Conservation (phyloP, 53 echinoderm and acorn worm genomes). For the Mesocentrotus franciscanus region DNA sequence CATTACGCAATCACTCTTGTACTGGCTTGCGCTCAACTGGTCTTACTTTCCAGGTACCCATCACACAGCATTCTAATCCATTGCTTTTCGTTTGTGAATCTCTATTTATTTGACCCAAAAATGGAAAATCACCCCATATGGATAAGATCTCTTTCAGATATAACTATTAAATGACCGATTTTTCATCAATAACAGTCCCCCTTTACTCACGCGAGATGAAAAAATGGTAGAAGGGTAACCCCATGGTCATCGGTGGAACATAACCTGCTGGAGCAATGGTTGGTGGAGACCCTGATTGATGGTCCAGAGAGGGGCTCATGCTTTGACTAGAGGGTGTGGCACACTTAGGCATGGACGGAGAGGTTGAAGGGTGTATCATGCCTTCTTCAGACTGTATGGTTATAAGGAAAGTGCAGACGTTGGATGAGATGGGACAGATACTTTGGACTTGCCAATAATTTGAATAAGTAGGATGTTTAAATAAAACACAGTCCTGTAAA, state of each 20-base stretch:
- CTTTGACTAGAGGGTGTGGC: constrained; percentile 59
- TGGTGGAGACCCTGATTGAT: constrained; percentile 39
- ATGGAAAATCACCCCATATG: no score
- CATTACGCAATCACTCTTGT: no score
- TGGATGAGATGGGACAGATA: neutral
- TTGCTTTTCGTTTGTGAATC: no score
- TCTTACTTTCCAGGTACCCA: no score
- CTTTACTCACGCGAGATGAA: constrained; percentile 56
- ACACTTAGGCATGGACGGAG: constrained; percentile 53
- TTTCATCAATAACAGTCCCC: no score
- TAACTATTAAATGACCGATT: no score
- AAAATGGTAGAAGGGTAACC: constrained; percentile 60
- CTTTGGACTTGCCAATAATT: no score
- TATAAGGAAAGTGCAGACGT: neutral
- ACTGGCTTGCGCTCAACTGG: no score
- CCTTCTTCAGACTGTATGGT: neutral
- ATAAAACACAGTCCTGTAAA: neutral
- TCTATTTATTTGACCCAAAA: no score
- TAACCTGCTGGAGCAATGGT: constrained; percentile 55
- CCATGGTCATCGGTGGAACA: constrained; percentile 55
- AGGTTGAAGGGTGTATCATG: constrained; percentile 43
- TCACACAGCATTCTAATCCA: no score
- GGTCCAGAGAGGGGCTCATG: constrained; percentile 48
- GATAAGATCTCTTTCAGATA: no score
- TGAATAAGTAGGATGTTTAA: neutral